phyloP scores from a whole-genome alignment of 2,113 vertebrate species.

The Scartelaos histophorus region DNA sequence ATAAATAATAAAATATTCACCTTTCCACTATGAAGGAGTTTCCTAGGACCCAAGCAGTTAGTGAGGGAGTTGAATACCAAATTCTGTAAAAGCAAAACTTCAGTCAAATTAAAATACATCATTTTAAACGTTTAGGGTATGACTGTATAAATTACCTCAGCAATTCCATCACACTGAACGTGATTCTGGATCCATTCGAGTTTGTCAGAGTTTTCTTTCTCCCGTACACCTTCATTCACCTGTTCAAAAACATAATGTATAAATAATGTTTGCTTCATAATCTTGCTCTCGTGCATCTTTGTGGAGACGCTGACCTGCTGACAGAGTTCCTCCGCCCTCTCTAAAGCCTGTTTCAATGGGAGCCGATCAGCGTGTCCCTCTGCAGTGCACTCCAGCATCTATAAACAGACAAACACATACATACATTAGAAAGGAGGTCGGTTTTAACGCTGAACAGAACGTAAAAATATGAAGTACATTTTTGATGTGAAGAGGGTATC shows the following conservation, averaged over 20 bases:
- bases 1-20: constrained; percentile 29
- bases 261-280: background rate
- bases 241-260: constrained; percentile 47
- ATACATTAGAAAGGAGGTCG: constrained; percentile 12
- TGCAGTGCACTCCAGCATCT: constrained; percentile 92
- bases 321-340: constrained; percentile 91
- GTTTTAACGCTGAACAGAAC: background rate
- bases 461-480: constrained; percentile 76
- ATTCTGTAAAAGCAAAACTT: constrained; percentile 74
- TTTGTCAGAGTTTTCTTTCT: constrained; percentile 92
- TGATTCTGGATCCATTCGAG: constrained; percentile 95
- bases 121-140: background rate
- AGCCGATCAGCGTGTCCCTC: constrained; percentile 83
- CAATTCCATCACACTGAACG: constrained; percentile 87
- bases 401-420: constrained; percentile 28
- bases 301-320: constrained; percentile 55
- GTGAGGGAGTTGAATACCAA: constrained; percentile 93
- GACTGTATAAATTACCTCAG: constrained; percentile 79
- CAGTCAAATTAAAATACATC: background rate
- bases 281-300: background rate
- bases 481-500: constrained; percentile 95
- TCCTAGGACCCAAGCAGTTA: constrained; percentile 95
- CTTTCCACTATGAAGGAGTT: constrained; percentile 92
- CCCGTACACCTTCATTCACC: constrained; percentile 93
- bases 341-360: constrained; percentile 83